Percentiles rank a stretch among this genome's conserved stretches.
These are phyloP conservation scores for Parazoanthus swiftii DNA, from an alignment of 92 coral and sea anemone genomes.

Conservation along the genomic window DNA sequence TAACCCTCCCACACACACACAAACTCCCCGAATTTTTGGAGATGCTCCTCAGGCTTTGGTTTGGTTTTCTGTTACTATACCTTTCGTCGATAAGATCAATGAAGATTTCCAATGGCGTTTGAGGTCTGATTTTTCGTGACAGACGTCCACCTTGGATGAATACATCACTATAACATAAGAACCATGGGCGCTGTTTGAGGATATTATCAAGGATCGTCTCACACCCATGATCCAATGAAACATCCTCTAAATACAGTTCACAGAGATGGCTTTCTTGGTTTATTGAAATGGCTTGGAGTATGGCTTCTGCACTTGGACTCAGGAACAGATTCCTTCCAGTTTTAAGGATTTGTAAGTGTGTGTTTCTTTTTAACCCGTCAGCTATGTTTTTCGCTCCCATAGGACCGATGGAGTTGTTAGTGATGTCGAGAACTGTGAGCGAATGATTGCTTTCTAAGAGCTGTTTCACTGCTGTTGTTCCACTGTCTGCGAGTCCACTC, in stretches of 20 bases:
- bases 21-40: too few relatives aligned
- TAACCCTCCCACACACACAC: too few relatives aligned
- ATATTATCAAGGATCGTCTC: constrained; percentile 54
- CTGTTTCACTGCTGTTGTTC: constrained; percentile 52
- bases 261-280: constrained; percentile 52
- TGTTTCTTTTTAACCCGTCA: constrained; percentile 60
- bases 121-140: neutral
- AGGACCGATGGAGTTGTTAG: constrained; percentile 58
- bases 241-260: constrained; percentile 49
- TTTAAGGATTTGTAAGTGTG: constrained; percentile 48
- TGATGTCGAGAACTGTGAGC: constrained; percentile 49
- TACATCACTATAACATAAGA: constrained; percentile 59
- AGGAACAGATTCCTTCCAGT: constrained; percentile 59
- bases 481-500: constrained; percentile 59
- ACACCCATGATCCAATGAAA: constrained; percentile 58
- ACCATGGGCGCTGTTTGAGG: constrained; percentile 53
- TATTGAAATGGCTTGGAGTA: constrained; percentile 54
- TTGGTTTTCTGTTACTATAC: neutral
- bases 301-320: constrained; percentile 52
- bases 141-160: constrained; percentile 56
- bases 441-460: constrained; percentile 49
- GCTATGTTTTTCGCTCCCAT: constrained; percentile 58
- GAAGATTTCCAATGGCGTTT: constrained; percentile 59
- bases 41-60: too few relatives aligned
- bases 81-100: constrained; percentile 43